Evolutionary conservation across 1,140 invertebrate genomes (phyloP), one percentile per base, ranked within the genome.

Genomic region (Ruditapes philippinarum): DNA sequence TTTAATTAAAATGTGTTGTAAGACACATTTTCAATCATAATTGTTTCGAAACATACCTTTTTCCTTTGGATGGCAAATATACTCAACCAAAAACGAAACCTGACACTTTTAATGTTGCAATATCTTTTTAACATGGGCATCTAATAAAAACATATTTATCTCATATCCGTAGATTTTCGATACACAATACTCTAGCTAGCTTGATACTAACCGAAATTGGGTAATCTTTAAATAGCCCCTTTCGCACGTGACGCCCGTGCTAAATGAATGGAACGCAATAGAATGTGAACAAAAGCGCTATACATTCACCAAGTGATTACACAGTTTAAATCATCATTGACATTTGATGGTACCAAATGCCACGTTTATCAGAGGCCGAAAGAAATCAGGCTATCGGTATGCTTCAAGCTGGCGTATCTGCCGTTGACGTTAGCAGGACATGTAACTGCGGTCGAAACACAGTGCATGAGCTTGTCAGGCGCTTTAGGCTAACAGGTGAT

Each of bases 341-440:
- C 42, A 45, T 40, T 2, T 28, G 3, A 42, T 2, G 33, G 40
- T 74, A 9, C 25, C 11, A 5, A 42, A 74, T 40, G 36, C 70
- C 33, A 36, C 70, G 36, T 42, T 40, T 74, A n/a, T 74, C n/a
- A 40, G 70, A 74, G 42, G 42, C 40, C 22, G 38, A 49, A 42
- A 45, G 74, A 54, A 78, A 78, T 28, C 28, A 33, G 38, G 4
- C n/a, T n/a, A n/a, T n/a, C n/a, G n/a, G n/a, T n/a, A 78, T 49
- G 74, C 9, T 49, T 1, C 74, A 25, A 33, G 40, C 3, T 11
- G 17, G 74, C 19, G 28, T 28, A 78, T 49, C 40, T 54, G 74
- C 42, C 42, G 74, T 78, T 78, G 74, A 78, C 74, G 42, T 78
- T 7, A 78, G 74, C 28, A 49, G 74, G 12, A 78, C 42, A 36